A percentile compares a stretch with the other conserved stretches of the same genome.
Evolutionary conservation across 2,888 invertebrate genomes (phyloP).

Genomic region (Siphlonurus alternatus): DNA sequence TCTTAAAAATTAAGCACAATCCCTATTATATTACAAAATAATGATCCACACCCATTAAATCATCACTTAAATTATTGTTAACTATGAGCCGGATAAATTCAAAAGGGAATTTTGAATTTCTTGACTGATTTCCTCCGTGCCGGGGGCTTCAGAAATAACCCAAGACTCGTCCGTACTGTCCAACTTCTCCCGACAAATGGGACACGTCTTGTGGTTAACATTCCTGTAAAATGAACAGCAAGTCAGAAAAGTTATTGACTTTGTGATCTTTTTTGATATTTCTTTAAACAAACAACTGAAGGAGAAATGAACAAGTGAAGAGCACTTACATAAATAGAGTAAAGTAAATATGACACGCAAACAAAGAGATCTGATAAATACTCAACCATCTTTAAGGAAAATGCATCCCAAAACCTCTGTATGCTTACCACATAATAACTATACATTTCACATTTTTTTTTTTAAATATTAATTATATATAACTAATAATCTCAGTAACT

Average conservation of each 20-base stretch:
- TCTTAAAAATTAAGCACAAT: no score
- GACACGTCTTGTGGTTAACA: constrained; percentile 48
- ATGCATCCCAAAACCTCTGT: no score
- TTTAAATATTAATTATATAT: no score
- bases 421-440: no score
- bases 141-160: constrained; percentile 40
- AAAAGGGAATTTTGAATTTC: constrained; percentile 31
- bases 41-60: no score
- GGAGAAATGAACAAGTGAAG: neutral
- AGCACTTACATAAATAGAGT: neutral
- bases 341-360: no score
- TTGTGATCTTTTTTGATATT: neutral
- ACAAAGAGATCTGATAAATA: no score
- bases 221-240: constrained; percentile 32
- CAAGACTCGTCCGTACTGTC: constrained; percentile 45
- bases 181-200: constrained; percentile 45
- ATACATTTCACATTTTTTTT: no score
- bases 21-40: no score
- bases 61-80: no score
- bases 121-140: constrained; percentile 36
- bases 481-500: no score
- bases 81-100: constrained; percentile 9
- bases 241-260: neutral
- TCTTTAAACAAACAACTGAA: neutral
- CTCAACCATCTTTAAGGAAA: no score